A percentile compares a stretch with the other conserved stretches of the same genome.
phyloP scores from a whole-genome alignment of 2,113 vertebrate species.

The Scytalopus superciliaris region DNA sequence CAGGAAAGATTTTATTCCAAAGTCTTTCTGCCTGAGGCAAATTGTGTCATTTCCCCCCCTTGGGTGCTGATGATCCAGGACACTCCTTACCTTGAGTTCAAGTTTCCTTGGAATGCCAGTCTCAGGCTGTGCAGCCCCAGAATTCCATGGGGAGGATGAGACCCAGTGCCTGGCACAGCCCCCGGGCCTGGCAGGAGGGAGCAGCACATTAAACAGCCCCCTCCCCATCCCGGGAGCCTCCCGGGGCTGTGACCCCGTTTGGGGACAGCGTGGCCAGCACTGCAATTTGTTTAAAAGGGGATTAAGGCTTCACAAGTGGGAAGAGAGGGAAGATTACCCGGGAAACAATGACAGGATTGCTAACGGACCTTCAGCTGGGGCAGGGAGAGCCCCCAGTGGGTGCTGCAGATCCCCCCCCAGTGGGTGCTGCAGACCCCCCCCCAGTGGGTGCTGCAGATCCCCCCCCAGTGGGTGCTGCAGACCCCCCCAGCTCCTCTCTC shows the following conservation, averaged over 20 bases:
- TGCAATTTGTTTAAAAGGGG: conserved; percentile 53
- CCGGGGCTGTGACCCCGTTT: neutral
- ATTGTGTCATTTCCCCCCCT: neutral
- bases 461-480: too few relatives aligned
- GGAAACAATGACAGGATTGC: neutral
- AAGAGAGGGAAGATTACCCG: neutral
- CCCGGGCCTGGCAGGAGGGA: neutral
- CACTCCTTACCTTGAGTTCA: neutral
- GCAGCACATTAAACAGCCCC: neutral
- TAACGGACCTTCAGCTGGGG: neutral
- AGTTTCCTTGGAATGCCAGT: neutral
- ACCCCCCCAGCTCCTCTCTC: neutral
- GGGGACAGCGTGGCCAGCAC: neutral
- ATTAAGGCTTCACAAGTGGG: neutral
- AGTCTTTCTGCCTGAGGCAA: conserved; percentile 6
- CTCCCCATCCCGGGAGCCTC: neutral
- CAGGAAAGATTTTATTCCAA: neutral
- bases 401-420: too few relatives aligned
- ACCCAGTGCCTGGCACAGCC: rapidly evolving
- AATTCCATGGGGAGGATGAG: neutral
- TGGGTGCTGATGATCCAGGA: neutral
- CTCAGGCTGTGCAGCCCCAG: neutral
- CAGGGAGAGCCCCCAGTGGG: neutral
- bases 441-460: too few relatives aligned
- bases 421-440: too few relatives aligned